Base-by-base conservation (phyloP, 2,888 invertebrate genomes). In the Phorcus lineatus region DNA sequence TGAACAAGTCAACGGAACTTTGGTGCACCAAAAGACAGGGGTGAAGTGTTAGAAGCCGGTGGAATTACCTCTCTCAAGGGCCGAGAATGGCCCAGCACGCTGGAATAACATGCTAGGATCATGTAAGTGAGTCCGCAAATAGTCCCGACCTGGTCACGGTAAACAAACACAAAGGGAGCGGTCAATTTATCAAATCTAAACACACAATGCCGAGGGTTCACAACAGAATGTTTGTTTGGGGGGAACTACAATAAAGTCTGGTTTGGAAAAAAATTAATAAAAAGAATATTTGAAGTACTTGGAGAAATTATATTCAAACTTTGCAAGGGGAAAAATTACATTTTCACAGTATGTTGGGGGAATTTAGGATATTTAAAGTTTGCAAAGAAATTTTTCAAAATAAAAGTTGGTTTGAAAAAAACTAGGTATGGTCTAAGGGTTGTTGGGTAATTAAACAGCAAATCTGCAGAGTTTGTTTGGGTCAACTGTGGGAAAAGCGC, bases 21-120 rank as follows among this genome's bases (percentile, higher is more conserved):
- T 36, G 4, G 47, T 47, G 47, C 13, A 47, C 47, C 47, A 47
- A 47, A 11, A 47, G 47, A 13, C 47, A 47, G 47, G 47, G 47
- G 47, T 28, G 62, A 17, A 62, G 28, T 62, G 62, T 62, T 24
- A 62, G 62, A 62, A 62, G 62, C 62, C 17, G 24, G 62, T 62
- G 62, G 28, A 16, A 36, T 76, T 81, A 81, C 81, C 81, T 81
- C 81, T 67, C 28, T 62, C 75, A 13, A 81, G 79, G 40, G 67
- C 79, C 31, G 79, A 77, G 40, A 75, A 81, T 24, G 31, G 47
- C 55, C 74, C 62, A 22, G 75, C 62, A 28, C 40, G 62, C 70
- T 75, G 57, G 67, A 36, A 36, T 17, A 47, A 47, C 77, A 78
- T 78, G 70, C 79, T 79, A 47, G 79, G 79, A 54, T 80, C 76